Evolutionary conservation across 2,888 invertebrate genomes (phyloP).

Genomic region (Caenorhabditis uteleia): DNA sequence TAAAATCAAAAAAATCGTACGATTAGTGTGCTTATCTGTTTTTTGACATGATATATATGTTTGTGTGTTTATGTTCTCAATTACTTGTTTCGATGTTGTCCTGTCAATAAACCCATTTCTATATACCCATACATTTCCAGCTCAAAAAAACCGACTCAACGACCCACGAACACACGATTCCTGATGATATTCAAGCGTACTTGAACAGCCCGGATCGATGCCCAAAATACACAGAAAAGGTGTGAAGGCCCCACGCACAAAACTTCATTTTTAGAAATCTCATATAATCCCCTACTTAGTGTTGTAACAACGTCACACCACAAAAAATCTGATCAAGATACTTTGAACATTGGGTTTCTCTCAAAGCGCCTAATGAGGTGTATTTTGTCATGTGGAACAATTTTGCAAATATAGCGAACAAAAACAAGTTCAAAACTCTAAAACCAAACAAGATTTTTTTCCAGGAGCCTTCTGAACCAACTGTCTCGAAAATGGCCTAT

Average conservation of each 20-base stretch:
- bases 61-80: neutral
- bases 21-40: constrained; percentile 31
- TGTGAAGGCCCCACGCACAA: constrained; percentile 5
- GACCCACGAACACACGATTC: constrained; percentile 52
- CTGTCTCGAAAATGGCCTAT: no score
- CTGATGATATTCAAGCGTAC: constrained; percentile 64
- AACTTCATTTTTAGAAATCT: neutral
- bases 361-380: no score
- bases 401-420: no score
- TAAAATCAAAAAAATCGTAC: constrained; percentile 11
- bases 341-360: no score
- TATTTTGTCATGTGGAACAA: no score
- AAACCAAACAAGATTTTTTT: no score
- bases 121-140: neutral
- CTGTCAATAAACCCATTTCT: neutral
- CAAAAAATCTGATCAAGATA: no score
- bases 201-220: constrained; percentile 59
- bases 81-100: neutral
- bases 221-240: constrained; percentile 64
- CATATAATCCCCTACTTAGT: no score
- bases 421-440: no score
- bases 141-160: constrained; percentile 45
- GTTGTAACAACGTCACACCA: no score
- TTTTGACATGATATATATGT: constrained; percentile 21
- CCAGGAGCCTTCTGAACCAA: constrained; percentile 17